Evolutionary conservation across 2,888 invertebrate species (phyloP).

Genomic region (Odontomyia ornata): DNA sequence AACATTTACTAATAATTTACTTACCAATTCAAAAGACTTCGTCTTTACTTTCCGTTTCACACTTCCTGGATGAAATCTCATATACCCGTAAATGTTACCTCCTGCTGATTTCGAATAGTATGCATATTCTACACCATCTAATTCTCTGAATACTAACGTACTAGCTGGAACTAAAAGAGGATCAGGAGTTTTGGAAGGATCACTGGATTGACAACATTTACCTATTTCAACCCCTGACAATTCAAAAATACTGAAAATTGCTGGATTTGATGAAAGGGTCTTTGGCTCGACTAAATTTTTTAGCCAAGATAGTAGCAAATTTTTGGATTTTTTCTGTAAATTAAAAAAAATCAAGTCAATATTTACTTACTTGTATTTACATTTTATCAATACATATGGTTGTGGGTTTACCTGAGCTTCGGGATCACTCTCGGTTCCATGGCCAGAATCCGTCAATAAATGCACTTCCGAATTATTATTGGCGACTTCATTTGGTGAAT

Average conservation of each 20-base stretch:
- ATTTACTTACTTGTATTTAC: no score
- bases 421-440: no score
- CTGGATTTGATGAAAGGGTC: not conserved
- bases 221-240: constrained; percentile 8
- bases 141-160: constrained; percentile 8
- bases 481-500: no score
- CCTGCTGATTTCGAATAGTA: constrained; percentile 27
- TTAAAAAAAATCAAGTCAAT: no score
- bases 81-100: constrained; percentile 33
- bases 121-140: constrained; percentile 45
- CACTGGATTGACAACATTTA: no score
- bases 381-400: no score
- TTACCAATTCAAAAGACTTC: constrained; percentile 39
- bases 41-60: constrained; percentile 15
- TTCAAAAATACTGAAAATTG: constrained; percentile 8
- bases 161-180: constrained; percentile 29
- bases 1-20: not conserved
- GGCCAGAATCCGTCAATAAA: no score
- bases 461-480: no score
- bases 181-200: no score
- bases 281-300: constrained; percentile 25
- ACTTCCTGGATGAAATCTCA: constrained; percentile 39
- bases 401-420: no score
- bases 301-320: constrained; percentile 31
- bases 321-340: not conserved